These are phyloP conservation scores for Nemurella pictetii DNA, from an alignment of 2,888 invertebrate species.

Conservation along the genomic window DNA sequence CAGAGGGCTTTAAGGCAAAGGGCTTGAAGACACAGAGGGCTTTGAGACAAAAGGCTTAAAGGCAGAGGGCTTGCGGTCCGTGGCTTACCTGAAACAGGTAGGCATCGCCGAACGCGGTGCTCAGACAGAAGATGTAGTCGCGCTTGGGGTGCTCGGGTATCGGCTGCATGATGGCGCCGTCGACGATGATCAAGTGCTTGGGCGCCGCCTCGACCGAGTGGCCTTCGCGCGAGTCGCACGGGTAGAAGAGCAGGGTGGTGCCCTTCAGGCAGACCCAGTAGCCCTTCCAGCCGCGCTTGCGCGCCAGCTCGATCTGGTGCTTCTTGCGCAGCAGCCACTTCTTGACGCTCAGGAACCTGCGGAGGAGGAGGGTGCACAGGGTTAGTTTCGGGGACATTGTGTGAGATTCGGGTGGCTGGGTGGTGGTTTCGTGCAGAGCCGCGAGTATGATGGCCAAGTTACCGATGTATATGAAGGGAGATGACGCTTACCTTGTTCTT, in stretches of 20 bases:
- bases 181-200: slow-evolving; percentile 93
- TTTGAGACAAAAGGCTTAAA: too few species aligned
- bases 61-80: too few species aligned
- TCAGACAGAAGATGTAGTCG: slow-evolving; percentile 96
- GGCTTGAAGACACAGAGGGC: too few species aligned
- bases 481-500: too few species aligned
- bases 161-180: slow-evolving; percentile 96
- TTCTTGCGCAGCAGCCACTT: slow-evolving; percentile 97
- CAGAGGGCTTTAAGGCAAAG: too few species aligned
- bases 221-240: slow-evolving; percentile 89
- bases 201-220: slow-evolving; percentile 90
- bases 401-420: too few species aligned
- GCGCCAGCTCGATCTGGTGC: slow-evolving; percentile 93
- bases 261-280: slow-evolving; percentile 99
- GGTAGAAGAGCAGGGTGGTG: slow-evolving; percentile 93
- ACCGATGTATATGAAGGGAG: too few species aligned
- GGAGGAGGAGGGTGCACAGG: slow-evolving; percentile 44
- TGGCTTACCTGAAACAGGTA: slow-evolving; percentile 86
- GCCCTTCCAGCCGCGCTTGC: slow-evolving; percentile 96
- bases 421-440: too few species aligned
- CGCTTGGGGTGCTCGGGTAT: slow-evolving; percentile 99
- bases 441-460: too few species aligned
- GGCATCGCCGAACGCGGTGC: slow-evolving; percentile 97
- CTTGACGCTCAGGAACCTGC: slow-evolving; percentile 94
- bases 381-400: neutral